Conservation (phyloP, 2,113 vertebrate genomes). For the Haemorhous mexicanus region DNA sequence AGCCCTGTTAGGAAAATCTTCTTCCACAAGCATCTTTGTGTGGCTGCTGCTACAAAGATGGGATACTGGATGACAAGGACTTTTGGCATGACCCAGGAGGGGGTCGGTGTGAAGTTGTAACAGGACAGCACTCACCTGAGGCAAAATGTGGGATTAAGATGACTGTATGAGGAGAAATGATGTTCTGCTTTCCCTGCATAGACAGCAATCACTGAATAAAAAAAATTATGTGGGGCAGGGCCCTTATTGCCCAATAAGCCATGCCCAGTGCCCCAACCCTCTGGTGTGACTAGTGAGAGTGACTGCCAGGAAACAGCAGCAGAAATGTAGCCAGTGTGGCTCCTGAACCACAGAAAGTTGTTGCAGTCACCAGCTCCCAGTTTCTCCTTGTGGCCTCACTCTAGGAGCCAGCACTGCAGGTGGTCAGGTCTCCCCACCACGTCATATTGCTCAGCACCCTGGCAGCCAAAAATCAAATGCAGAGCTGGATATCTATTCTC, state of each 20-base stretch:
- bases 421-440: not conserved
- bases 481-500: not conserved
- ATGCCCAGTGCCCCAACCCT: not conserved
- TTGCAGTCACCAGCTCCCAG: not conserved
- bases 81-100: not conserved
- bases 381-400: not conserved
- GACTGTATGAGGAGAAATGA: not conserved
- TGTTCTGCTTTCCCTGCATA: not conserved
- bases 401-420: not conserved
- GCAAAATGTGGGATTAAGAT: not conserved
- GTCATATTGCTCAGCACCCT: not conserved
- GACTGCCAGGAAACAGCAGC: not conserved
- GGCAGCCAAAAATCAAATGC: not conserved
- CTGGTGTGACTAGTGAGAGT: not conserved
- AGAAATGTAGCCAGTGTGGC: fast-evolving
- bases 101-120: not conserved
- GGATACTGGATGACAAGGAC: not conserved
- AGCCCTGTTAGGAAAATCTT: not conserved
- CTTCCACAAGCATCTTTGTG: not conserved
- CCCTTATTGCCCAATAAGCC: not conserved
- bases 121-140: not conserved
- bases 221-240: fast-evolving
- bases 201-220: not conserved
- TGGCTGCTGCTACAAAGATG: not conserved
- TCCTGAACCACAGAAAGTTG: not conserved